Percentiles rank a stretch among this genome's conserved stretches.
Conservation (phyloP, 64 coral and sea anemone genomes). For the Exaiptasia diaphana region DNA sequence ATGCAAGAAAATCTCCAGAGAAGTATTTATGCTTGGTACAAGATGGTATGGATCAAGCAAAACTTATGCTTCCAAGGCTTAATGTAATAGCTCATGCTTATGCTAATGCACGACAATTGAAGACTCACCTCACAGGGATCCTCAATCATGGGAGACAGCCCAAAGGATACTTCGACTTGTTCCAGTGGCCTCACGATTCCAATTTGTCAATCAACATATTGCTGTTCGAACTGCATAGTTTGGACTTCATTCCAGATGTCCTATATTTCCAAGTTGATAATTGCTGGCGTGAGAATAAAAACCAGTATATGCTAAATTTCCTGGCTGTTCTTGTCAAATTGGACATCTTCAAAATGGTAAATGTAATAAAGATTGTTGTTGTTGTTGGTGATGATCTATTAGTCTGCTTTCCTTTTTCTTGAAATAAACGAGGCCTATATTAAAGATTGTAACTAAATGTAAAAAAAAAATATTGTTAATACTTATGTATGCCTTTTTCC, state of each 20-base stretch:
- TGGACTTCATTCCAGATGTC: background rate
- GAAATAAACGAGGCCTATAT: no score
- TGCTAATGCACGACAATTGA: background rate
- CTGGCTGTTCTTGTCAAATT: conserved; percentile 8
- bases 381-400: background rate
- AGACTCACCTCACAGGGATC: conserved; percentile 2
- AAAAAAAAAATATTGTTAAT: no score
- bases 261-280: conserved; percentile 27
- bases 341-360: conserved; percentile 10
- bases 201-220: conserved; percentile 4
- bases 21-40: background rate
- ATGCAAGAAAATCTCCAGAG: background rate
- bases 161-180: conserved; percentile 16
- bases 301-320: conserved; percentile 6
- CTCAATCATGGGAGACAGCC: background rate
- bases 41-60: conserved; percentile 32
- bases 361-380: background rate
- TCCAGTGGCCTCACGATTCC: conserved; percentile 17
- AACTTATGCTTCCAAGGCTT: background rate
- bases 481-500: no score
- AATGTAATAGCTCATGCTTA: background rate
- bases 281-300: conserved; percentile 46
- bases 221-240: background rate
- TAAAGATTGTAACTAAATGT: no score
- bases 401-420: no score